Evolutionary conservation across 2,113 vertebrate species (phyloP).

Genomic region (Grantiella picta): DNA sequence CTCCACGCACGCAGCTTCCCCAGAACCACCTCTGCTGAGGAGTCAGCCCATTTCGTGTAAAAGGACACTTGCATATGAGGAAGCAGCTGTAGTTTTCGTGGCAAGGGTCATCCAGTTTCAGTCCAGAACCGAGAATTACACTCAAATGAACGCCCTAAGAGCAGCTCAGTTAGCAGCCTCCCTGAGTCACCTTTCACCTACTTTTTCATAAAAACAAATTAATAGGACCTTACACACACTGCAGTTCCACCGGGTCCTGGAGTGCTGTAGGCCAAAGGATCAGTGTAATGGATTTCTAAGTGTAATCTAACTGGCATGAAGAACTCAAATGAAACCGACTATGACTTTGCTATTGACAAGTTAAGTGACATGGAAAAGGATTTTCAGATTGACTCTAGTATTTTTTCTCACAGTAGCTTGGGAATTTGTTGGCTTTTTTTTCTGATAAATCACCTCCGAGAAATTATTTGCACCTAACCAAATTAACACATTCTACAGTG

Average conservation of each 20-base stretch:
- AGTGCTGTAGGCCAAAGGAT: background rate
- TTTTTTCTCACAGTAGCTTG: background rate
- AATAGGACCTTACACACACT: background rate
- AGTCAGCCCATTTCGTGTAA: background rate
- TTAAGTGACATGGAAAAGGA: background rate
- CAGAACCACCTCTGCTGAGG: background rate
- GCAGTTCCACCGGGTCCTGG: background rate
- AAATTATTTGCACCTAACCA: background rate
- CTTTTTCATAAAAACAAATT: background rate
- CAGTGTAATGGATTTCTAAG: background rate
- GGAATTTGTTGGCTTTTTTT: background rate
- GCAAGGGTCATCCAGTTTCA: background rate
- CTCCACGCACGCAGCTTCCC: background rate
- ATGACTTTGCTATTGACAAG: background rate
- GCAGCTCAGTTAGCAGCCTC: background rate
- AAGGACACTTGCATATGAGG: constrained; percentile 2
- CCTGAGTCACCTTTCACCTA: background rate
- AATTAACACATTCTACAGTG: background rate
- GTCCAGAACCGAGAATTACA: background rate
- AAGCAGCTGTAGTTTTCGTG: constrained; percentile 19
- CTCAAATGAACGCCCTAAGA: background rate
- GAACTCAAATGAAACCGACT: background rate
- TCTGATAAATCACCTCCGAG: background rate
- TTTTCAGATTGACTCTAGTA: background rate
- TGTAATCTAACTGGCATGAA: background rate